Percentiles rank a stretch among this genome's conserved stretches.
These are phyloP conservation scores for Saccostrea echinata DNA, from an alignment of 1,140 invertebrate species.

Conservation along the genomic window DNA sequence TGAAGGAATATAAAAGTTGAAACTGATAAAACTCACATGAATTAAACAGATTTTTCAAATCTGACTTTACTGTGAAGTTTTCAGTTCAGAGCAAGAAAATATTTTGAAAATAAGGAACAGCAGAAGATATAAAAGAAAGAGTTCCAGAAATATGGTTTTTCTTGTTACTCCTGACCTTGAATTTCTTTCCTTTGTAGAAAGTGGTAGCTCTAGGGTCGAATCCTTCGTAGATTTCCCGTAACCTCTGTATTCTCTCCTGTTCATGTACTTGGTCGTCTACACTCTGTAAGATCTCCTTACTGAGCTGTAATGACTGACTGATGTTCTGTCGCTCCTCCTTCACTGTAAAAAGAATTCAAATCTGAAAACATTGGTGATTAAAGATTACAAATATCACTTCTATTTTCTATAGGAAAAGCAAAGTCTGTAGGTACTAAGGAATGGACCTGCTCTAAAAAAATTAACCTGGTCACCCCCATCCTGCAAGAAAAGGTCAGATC, in stretches of 20 bases:
- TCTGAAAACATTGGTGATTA: too few relatives aligned
- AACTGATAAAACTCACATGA: not conserved
- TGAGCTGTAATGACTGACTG: slow-evolving; percentile 67
- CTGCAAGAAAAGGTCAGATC: too few relatives aligned
- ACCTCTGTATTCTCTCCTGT: slow-evolving; percentile 86
- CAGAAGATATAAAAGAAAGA: not conserved
- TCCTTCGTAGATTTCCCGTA: slow-evolving; percentile 95
- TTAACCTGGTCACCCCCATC: too few relatives aligned
- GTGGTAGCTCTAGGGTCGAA: slow-evolving; percentile 96
- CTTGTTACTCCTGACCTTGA: slow-evolving; percentile 83
- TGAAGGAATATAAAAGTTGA: slow-evolving; percentile 44
- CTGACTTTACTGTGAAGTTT: not conserved
- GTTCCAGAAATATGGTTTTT: too few relatives aligned
- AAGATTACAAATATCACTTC: too few relatives aligned
- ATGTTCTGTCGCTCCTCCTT: slow-evolving; percentile 75
- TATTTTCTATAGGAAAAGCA: too few relatives aligned
- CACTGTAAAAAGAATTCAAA: slow-evolving; percentile 63
- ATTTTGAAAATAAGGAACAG: not conserved
- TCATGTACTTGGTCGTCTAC: slow-evolving; percentile 95
- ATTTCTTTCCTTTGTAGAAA: slow-evolving; percentile 90
- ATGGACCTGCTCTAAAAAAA: too few relatives aligned
- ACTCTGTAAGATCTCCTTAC: slow-evolving; percentile 82
- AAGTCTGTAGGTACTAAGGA: too few relatives aligned
- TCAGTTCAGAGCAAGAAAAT: not conserved
- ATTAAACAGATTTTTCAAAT: too few relatives aligned